A percentile compares a stretch with the other conserved stretches of the same genome.
Conservation (phyloP, 1,140 invertebrate genomes). For the Triops longicaudatus region DNA sequence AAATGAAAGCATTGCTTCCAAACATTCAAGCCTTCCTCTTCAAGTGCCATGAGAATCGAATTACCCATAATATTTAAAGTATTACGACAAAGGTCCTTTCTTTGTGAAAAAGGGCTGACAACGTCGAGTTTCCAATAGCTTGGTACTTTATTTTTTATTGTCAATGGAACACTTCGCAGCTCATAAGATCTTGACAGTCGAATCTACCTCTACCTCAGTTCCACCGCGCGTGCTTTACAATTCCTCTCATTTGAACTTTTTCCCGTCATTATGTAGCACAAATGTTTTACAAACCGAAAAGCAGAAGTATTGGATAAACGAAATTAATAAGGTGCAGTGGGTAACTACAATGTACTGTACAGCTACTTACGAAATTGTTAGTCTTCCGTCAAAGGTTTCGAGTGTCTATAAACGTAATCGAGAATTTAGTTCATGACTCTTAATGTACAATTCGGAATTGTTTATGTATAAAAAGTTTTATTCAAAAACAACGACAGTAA, state of each 20-base stretch:
- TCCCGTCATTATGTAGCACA: neutral
- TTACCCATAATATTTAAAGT: neutral
- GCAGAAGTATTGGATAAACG: no score
- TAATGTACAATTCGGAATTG: neutral
- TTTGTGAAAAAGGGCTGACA: neutral
- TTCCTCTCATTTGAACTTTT: neutral
- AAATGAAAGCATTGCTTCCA: conserved; percentile 17
- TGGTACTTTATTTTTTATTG: neutral
- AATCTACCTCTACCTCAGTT: conserved; percentile 15
- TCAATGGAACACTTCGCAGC: neutral
- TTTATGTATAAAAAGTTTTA: neutral
- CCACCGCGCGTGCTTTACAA: neutral
- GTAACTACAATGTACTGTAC: no score
- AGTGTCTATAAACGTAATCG: neutral
- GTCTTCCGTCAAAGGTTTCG: no score
- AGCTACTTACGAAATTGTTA: no score
- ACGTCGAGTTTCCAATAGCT: neutral
- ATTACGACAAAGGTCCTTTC: neutral
- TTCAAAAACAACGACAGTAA: neutral
- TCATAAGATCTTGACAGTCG: neutral
- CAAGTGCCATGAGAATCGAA: neutral
- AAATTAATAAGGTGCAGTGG: no score
- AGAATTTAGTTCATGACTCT: neutral
- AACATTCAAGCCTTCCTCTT: neutral
- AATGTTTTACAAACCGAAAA: neutral